Evolutionary conservation across 92 coral and sea anemone species (phyloP).

Genomic region (Zoanthus sociatus): DNA sequence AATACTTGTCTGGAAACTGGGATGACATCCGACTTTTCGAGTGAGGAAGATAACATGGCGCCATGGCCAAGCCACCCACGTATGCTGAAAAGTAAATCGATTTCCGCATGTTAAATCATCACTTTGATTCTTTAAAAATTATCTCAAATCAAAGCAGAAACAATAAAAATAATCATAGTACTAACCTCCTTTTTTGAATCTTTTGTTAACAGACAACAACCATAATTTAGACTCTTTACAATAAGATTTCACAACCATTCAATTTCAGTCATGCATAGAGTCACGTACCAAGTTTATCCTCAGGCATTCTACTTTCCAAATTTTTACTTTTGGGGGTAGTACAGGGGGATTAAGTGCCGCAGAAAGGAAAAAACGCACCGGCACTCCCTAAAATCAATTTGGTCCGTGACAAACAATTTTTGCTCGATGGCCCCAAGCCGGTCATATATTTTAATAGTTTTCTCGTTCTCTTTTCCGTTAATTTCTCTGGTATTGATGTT

Average conservation of each 20-base stretch:
- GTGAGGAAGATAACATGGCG: conserved; percentile 27
- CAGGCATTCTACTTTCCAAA: conserved; percentile 18
- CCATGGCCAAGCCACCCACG: conserved; percentile 20
- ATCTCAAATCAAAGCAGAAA: conserved; percentile 29
- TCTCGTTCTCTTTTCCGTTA: no score
- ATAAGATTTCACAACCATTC: conserved; percentile 14
- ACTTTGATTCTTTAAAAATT: conserved; percentile 28
- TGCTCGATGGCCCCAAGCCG: no score
- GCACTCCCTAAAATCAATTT: no score
- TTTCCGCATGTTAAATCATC: conserved; percentile 29
- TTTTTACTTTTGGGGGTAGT: conserved; percentile 1
- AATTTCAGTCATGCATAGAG: no score
- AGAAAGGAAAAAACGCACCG: background rate
- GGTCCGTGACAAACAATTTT: no score
- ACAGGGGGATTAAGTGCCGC: conserved; percentile 10
- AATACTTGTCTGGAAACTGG: conserved; percentile 38
- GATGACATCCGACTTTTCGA: conserved; percentile 3
- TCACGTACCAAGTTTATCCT: no score
- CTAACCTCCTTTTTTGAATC: conserved; percentile 4
- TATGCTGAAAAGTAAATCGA: conserved; percentile 23
- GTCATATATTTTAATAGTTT: no score
- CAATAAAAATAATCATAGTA: conserved; percentile 3
- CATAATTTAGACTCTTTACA: background rate
- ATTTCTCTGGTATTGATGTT: no score
- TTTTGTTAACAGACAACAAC: no score